phyloP scores from a whole-genome alignment of 2,888 invertebrate genomes.

The Aphidoletes aphidimyza region DNA sequence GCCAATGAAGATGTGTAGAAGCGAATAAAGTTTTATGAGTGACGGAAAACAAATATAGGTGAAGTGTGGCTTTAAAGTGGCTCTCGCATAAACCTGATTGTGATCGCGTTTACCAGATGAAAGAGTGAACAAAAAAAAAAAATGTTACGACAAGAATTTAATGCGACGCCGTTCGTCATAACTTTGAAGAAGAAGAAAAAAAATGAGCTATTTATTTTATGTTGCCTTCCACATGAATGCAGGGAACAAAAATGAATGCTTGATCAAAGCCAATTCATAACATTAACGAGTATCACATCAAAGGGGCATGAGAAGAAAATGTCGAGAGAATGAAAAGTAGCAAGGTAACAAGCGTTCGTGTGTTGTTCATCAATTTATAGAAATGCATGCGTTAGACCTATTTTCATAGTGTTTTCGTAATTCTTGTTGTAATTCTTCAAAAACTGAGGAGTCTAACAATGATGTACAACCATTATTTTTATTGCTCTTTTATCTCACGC shows the following conservation, averaged over 20 bases:
- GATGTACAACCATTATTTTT: slow-evolving; percentile 5
- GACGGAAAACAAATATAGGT: slow-evolving; percentile 8
- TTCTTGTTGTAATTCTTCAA: not conserved
- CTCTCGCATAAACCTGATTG: slow-evolving; percentile 6
- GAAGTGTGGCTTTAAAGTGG: slow-evolving; percentile 17
- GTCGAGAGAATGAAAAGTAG: not conserved
- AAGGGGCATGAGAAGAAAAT: not conserved
- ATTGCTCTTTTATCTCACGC: slow-evolving; percentile 51
- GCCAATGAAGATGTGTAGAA: not conserved
- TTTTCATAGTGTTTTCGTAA: not conserved
- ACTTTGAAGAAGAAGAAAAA: not conserved
- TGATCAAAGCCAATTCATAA: slow-evolving; percentile 17
- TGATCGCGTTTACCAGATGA: not conserved
- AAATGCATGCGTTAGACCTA: not conserved
- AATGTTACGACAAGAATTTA: not conserved
- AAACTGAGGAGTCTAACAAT: not conserved
- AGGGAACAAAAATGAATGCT: not conserved
- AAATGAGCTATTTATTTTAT: no score
- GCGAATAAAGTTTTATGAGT: not conserved
- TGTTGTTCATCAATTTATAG: not conserved
- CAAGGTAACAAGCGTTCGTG: not conserved
- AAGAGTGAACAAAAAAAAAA: not conserved
- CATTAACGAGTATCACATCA: slow-evolving; percentile 33
- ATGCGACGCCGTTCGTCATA: not conserved
- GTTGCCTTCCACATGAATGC: not conserved